Conservation (phyloP, 2,113 vertebrate genomes). For the Pedionomus torquatus region DNA sequence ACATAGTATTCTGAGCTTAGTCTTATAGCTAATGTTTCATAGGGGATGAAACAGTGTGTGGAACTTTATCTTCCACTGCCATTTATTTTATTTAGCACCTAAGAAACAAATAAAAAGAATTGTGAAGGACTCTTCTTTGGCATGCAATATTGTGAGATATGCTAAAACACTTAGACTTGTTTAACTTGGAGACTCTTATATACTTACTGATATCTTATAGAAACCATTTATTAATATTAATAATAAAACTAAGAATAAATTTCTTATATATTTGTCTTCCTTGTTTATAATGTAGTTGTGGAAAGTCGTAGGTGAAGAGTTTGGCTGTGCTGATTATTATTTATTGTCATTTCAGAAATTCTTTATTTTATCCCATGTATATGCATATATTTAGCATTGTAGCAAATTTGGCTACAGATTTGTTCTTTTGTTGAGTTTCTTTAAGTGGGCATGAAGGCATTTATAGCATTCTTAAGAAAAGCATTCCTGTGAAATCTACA, state of each 20-base stretch:
- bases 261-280: not conserved
- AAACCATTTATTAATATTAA: not conserved
- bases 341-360: not conserved
- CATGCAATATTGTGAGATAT: not conserved
- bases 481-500: not conserved
- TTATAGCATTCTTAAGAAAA: not conserved
- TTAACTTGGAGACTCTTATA: not conserved
- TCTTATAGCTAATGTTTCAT: not conserved
- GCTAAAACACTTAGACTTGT: not conserved
- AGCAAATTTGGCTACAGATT: not conserved
- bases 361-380: not conserved
- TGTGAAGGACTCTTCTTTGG: not conserved
- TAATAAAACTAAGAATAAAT: not conserved
- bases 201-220: not conserved
- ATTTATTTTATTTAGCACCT: not conserved
- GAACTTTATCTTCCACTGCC: not conserved
- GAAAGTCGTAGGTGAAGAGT: not conserved
- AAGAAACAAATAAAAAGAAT: not conserved
- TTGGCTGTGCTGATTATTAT: not conserved
- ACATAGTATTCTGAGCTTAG: not conserved
- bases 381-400: not conserved
- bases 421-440: accelerated
- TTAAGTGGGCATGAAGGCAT: not conserved
- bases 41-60: not conserved
- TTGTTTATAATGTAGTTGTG: not conserved